These are phyloP conservation scores for Pachymerium ferrugineum DNA, from an alignment of 2,888 invertebrate genomes.

Conservation along the genomic window DNA sequence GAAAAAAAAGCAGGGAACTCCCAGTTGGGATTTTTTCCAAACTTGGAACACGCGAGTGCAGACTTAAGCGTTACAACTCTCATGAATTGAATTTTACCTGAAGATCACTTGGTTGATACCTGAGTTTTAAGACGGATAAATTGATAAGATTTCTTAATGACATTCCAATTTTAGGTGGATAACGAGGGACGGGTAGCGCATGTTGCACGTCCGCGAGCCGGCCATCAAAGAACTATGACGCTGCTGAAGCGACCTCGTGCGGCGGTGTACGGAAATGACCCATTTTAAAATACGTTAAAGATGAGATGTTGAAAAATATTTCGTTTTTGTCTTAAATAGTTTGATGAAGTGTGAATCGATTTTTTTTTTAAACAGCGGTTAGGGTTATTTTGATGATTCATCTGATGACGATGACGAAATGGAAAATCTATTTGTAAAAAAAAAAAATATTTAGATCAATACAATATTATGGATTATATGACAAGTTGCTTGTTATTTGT, in stretches of 20 bases:
- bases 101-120: neutral
- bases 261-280: neutral
- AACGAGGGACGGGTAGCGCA: neutral
- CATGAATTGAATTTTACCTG: no score
- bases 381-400: no score
- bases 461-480: no score
- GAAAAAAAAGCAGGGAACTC: no score
- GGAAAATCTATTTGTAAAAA: no score
- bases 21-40: neutral
- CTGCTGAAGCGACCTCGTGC: neutral
- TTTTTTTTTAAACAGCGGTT: no score
- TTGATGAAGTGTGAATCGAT: no score
- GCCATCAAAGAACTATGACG: neutral
- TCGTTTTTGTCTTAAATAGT: no score
- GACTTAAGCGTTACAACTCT: neutral
- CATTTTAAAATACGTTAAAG: neutral
- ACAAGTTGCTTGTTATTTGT: no score
- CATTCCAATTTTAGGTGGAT: neutral
- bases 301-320: no score
- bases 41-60: neutral
- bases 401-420: no score
- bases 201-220: neutral
- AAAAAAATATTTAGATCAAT: no score
- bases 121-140: neutral
- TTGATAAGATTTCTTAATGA: neutral